These are phyloP conservation scores for Actinopyga echinites DNA, from an alignment of 53 echinoderm and acorn worm genomes.

Conservation along the genomic window DNA sequence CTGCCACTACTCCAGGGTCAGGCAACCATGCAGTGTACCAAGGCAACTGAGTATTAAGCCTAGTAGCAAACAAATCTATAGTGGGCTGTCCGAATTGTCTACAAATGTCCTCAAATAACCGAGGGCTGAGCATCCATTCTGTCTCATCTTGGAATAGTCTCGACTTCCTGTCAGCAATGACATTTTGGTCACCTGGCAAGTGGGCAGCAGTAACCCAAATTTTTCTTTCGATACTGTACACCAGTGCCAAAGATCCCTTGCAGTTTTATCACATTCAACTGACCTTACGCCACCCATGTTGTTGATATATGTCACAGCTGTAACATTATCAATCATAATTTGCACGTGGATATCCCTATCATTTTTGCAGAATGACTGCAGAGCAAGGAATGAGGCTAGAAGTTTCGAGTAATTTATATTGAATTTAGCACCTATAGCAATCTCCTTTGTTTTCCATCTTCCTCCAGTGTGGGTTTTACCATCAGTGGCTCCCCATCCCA, in stretches of 20 bases:
- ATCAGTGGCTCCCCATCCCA: conserved; percentile 48
- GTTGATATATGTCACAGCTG: conserved; percentile 52
- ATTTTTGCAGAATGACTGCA: conserved; percentile 27
- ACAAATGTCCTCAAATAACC: conserved; percentile 9
- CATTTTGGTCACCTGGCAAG: conserved; percentile 50
- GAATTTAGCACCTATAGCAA: neutral
- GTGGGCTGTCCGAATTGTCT: conserved; percentile 9
- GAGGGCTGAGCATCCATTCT: conserved; percentile 55
- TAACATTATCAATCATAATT: conserved; percentile 40
- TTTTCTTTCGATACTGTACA: conserved; percentile 41
- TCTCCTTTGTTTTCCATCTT: conserved; percentile 13
- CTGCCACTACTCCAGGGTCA: conserved; percentile 39
- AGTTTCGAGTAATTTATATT: conserved; percentile 27
- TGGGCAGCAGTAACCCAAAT: conserved; percentile 53
- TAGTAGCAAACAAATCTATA: conserved; percentile 49
- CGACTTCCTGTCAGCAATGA: conserved; percentile 53
- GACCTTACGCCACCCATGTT: conserved; percentile 60
- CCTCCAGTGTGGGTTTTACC: neutral
- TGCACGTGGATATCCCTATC: conserved; percentile 12
- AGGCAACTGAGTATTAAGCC: conserved; percentile 47
- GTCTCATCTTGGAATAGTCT: conserved; percentile 48
- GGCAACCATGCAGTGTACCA: conserved; percentile 40
- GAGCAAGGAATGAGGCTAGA: neutral
- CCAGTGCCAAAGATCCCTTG: conserved; percentile 53
- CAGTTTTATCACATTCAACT: conserved; percentile 35